A percentile compares a stretch with the other conserved stretches of the same genome.
These are phyloP conservation scores for Hormaphis cornu DNA, from an alignment of 1,140 invertebrate species.

Conservation along the genomic window DNA sequence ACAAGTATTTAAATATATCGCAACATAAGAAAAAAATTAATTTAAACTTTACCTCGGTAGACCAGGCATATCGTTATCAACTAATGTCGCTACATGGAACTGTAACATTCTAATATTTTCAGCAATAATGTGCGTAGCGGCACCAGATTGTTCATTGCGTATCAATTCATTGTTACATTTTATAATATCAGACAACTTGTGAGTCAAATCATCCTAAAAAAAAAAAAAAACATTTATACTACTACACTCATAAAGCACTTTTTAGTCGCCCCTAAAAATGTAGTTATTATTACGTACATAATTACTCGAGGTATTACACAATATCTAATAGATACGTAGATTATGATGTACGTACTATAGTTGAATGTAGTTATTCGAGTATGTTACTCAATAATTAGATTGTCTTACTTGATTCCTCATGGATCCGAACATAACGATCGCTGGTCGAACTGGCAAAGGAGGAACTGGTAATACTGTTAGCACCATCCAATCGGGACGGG, in stretches of 20 bases:
- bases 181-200: conserved; percentile 97
- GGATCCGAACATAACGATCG: conserved; percentile 98
- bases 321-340: too few species aligned
- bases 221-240: conserved; percentile 28
- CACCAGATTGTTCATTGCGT: conserved; percentile 90
- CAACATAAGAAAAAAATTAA: background rate
- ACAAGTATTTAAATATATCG: background rate
- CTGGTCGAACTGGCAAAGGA: conserved; percentile 83
- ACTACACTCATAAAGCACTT: background rate
- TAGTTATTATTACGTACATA: too few species aligned
- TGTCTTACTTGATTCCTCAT: conserved; percentile 72
- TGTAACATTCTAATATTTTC: conserved; percentile 98
- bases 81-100: conserved; percentile 94
- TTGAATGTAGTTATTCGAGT: background rate
- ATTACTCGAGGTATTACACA: too few species aligned
- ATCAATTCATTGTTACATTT: conserved; percentile 96
- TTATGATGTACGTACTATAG: too few species aligned
- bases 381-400: background rate
- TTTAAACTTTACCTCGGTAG: conserved; percentile 60
- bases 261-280: background rate
- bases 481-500: conserved; percentile 99
- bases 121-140: conserved; percentile 88
- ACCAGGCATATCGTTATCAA: conserved; percentile 98
- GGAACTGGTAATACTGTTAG: conserved; percentile 94
- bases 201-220: conserved; percentile 91